Base-by-base conservation (phyloP, 2,113 vertebrate genomes). In the Vimba vimba region DNA sequence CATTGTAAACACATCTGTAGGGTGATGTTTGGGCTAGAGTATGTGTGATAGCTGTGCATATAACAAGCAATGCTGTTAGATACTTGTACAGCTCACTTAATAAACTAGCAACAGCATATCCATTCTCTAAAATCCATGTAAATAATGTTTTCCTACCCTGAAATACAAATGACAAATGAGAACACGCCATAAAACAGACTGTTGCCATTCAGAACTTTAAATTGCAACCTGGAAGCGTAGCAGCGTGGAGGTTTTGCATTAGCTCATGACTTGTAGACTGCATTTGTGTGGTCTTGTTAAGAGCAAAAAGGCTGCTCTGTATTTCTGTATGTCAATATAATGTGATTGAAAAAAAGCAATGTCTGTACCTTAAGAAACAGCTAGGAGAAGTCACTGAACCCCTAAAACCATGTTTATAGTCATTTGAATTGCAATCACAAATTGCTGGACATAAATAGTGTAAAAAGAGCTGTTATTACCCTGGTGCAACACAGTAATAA, bases 171-270 rank as follows among this genome's bases (percentile, higher is more conserved):
- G n/a, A 27, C 36, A 66, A 64, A 66, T 81, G 36, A 81, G 59
- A 64, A 64, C 11, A 45, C 47, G 33, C 55, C 59, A 76, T 85
- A 45, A 85, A 68, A 52, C 71, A 76, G 45, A 76, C 68, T 55
- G 27, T 75, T 81, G 69, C 77, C 69, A 66, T 27, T 82, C 19
- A 9, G 13, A 76, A 55, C 57, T 64, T 69, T 79, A 57, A 79
- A 66, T 85, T 45, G 57, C 79, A 82, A 64, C 85, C 79, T 82
- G 69, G 68, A 81, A 45, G 39, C 17, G 21, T 55, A 80, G 50
- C 52, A 55, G 78, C 57, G 50, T 36, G 13, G 6, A 86, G 69
- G 23, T 74, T 75, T 33, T 86, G 55, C 78, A 75, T 62, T 30
- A 30, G 59, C 57, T n/a, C 23, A 17, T 1, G 3, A 79, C 77